Conservation (phyloP, 2,113 vertebrate genomes). For the Myanophis thanlyinensis region DNA sequence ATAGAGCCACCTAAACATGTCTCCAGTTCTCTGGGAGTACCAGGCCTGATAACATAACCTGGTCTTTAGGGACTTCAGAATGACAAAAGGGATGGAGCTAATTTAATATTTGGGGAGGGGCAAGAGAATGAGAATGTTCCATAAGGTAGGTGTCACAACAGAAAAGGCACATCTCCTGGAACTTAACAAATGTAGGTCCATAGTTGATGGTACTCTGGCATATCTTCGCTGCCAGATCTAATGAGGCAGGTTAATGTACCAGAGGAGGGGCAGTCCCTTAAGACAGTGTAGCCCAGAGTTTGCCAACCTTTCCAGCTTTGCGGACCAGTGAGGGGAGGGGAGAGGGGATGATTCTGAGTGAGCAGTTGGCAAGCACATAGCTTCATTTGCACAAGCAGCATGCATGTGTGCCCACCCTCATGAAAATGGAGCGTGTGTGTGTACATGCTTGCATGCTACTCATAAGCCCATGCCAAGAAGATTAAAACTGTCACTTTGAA, state of each 20-base stretch:
- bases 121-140: not conserved
- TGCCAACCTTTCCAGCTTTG: not conserved
- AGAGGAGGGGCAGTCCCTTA: no score
- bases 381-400: not conserved
- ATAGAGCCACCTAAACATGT: not conserved
- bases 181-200: not conserved
- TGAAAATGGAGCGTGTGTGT: not conserved
- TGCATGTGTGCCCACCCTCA: accelerated
- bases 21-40: not conserved
- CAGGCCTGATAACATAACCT: not conserved
- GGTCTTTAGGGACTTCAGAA: not conserved
- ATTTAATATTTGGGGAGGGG: not conserved
- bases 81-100: not conserved
- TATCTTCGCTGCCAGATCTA: not conserved
- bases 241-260: not conserved
- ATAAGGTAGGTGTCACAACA: not conserved
- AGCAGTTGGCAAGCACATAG: not conserved
- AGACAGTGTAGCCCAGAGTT: not conserved
- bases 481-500: not conserved
- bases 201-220: not conserved
- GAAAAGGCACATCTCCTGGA: not conserved
- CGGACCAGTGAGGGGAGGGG: not conserved
- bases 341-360: not conserved
- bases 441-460: not conserved
- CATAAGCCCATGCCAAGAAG: not conserved